These are phyloP conservation scores for Melanotaenia maccullochi DNA, from an alignment of 2,797 vertebrate genomes.

Conservation along the genomic window DNA sequence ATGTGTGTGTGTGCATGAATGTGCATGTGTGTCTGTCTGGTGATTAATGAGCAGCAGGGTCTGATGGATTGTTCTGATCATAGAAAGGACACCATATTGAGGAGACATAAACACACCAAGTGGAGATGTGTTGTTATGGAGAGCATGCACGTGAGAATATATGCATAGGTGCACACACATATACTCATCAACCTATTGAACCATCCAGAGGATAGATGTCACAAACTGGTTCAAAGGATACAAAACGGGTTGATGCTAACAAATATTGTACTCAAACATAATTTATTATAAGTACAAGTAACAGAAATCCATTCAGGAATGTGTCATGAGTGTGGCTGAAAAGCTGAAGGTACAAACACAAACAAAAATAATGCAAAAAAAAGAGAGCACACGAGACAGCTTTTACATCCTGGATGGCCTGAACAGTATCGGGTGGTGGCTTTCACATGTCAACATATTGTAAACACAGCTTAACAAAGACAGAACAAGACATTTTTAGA, in stretches of 20 bases:
- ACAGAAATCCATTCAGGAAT: background rate
- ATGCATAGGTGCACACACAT: conserved; percentile 1
- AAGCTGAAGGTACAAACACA: background rate
- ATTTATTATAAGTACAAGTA: background rate
- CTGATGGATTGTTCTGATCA: conserved; percentile 91
- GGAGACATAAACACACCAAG: conserved; percentile 85
- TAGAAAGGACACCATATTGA: conserved; percentile 89
- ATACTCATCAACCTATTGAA: conserved; percentile 27
- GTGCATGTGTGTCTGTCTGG: conserved; percentile 48
- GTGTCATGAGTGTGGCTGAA: background rate
- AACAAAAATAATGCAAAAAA: background rate
- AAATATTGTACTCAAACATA: background rate
- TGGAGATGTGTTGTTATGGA: conserved; percentile 63
- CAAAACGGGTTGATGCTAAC: background rate
- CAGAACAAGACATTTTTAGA: conserved; percentile 21
- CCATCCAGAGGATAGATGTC: conserved; percentile 43
- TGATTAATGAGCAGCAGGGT: conserved; percentile 83
- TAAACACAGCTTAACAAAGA: background rate
- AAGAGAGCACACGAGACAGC: background rate
- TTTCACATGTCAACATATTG: background rate
- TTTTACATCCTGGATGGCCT: background rate
- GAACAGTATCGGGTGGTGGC: background rate
- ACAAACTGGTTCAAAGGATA: background rate
- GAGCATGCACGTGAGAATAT: conserved; percentile 15
- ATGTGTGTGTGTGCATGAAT: conserved; percentile 23